Evolutionary conservation across 2,888 invertebrate genomes (phyloP), one percentile per base, ranked within the genome.

Genomic region (Leptopterna dolabrata): DNA sequence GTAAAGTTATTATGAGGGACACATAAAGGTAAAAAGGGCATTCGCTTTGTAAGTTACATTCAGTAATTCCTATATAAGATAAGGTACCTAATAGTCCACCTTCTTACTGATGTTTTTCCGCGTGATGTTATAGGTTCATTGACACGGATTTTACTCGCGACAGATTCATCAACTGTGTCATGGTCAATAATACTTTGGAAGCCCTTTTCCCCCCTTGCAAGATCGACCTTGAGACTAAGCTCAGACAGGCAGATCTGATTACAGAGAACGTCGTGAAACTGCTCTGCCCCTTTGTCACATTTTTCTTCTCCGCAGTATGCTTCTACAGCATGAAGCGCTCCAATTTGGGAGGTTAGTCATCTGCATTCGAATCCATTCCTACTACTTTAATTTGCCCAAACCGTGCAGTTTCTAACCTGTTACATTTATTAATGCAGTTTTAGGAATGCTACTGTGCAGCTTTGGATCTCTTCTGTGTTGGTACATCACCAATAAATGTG

Each of bases 371-470:
- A 3, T 11, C 36, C 36, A 36, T 36, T 36, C 2, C 36, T 4
- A n/a, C 9, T 24, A 9, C 55, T 19, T 16, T 47, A 7, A 13
- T 47, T 13, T 16, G 6, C 24, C 24, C n/a, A 24, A 70, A 11
- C 36, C n/a, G n/a, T n/a, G n/a, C n/a, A n/a, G n/a, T n/a, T 19
- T n/a, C 16, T 76, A 29, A 14, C 41, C 0, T 6, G 0, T 11
- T 29, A 1, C 19, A n/a, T 80, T 80, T 47, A 14, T 45, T n/a
- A 36, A 36, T 88, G 55, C 76, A 89, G 89, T 87, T 43, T 47
- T 76, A n/a, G 86, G 88, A 9, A 84, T 89, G 88, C 70, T 89
- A 43, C 16, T 89, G 16, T 88, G 89, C 63, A 85, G 87, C 80
- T 73, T 80, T 63, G 80, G 84, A 43, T 85, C 88, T 16, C 63